phyloP scores from a whole-genome alignment of 2,797 vertebrate genomes.

The Tachyglossus aculeatus region DNA sequence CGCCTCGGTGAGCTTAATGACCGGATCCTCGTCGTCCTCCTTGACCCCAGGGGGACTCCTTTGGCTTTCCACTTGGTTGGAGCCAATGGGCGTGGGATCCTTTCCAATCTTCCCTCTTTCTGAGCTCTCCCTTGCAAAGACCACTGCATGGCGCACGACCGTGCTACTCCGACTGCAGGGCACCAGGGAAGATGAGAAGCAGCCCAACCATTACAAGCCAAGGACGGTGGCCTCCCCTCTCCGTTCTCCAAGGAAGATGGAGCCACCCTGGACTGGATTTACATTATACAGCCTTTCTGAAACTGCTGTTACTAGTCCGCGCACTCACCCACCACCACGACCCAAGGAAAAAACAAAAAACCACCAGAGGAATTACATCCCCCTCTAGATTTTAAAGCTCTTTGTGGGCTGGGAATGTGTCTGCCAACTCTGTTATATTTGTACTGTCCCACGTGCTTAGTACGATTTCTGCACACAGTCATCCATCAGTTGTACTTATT shows the following conservation, averaged over 20 bases:
- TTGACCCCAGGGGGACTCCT: constrained; percentile 41
- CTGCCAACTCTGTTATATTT: too few relatives aligned
- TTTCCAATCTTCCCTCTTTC: constrained; percentile 59
- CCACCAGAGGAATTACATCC: too few relatives aligned
- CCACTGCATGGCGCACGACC: constrained; percentile 78
- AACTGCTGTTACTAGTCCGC: too few relatives aligned
- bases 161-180: constrained; percentile 80
- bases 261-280: too few relatives aligned
- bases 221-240: not conserved
- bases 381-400: too few relatives aligned
- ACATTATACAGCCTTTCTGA: too few relatives aligned
- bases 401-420: too few relatives aligned
- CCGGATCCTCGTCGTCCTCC: constrained; percentile 58
- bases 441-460: too few relatives aligned
- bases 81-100: constrained; percentile 72
- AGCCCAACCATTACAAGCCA: not conserved
- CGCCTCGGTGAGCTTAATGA: constrained; percentile 52
- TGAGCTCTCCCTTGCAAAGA: constrained; percentile 77
- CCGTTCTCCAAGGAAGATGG: not conserved
- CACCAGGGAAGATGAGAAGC: constrained; percentile 8
- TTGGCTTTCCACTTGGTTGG: constrained; percentile 74
- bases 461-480: too few relatives aligned
- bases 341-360: too few relatives aligned
- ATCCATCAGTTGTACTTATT: too few relatives aligned
- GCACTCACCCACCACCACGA: too few relatives aligned